phyloP scores from a whole-genome alignment of 1,140 invertebrate genomes.

The Lanistes nyassanus region DNA sequence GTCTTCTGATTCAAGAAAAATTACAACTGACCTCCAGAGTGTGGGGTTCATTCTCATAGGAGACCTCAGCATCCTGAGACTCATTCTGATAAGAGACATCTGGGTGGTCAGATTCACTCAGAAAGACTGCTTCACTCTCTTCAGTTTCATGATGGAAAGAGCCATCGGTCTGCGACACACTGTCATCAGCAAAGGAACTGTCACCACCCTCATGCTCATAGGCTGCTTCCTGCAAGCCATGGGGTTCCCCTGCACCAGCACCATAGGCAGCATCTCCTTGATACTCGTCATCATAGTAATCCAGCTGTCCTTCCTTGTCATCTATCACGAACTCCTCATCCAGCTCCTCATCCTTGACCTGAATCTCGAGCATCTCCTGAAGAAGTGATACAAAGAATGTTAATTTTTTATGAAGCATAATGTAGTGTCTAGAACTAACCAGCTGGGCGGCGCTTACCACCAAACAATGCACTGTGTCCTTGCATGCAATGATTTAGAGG shows the following conservation, averaged over 20 bases:
- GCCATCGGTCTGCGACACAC: neutral
- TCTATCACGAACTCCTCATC: slow-evolving; percentile 11
- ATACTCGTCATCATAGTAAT: slow-evolving; percentile 7
- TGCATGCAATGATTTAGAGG: no score
- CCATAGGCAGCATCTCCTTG: neutral
- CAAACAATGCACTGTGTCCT: no score
- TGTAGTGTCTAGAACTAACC: no score
- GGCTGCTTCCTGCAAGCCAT: neutral
- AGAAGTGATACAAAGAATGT: no score
- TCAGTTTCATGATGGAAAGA: neutral
- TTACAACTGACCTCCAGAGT: no score
- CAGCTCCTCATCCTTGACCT: slow-evolving; percentile 14
- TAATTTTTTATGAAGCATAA: no score
- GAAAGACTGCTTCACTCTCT: neutral
- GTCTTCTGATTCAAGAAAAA: no score
- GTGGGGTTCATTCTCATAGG: no score
- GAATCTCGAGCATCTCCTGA: neutral
- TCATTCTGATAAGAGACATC: neutral
- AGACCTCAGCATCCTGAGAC: no score
- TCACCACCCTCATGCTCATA: neutral
- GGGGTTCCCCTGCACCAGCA: neutral
- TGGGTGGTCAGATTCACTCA: neutral
- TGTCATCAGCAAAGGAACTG: no score
- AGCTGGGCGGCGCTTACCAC: no score
- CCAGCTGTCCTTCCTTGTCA: slow-evolving; percentile 15